These are phyloP conservation scores for Bradypus variegatus DNA, from an alignment of 2,797 vertebrate genomes.

Conservation along the genomic window DNA sequence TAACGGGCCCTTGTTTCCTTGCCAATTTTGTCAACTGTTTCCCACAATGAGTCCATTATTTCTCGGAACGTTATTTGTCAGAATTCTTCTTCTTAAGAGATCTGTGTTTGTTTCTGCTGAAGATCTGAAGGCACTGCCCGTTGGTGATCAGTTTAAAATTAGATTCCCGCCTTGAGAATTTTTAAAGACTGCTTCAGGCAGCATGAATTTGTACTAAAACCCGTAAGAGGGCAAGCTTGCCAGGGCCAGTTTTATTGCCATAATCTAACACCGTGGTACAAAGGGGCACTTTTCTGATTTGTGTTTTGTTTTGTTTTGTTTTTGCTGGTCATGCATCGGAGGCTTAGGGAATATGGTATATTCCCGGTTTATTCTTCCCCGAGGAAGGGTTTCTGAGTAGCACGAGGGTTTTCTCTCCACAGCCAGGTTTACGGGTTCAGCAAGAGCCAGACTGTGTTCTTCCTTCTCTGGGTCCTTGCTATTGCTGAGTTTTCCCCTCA, in stretches of 20 bases:
- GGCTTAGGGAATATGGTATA: too few relatives aligned
- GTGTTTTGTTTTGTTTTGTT: not conserved
- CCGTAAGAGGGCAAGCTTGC: not conserved
- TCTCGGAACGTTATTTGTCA: not conserved
- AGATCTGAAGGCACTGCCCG: not conserved
- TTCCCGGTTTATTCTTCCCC: too few relatives aligned
- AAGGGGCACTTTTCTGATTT: not conserved
- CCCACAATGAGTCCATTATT: not conserved
- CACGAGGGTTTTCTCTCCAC: not conserved
- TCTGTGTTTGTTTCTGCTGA: not conserved
- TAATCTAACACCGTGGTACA: too few relatives aligned
- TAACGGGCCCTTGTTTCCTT: not conserved
- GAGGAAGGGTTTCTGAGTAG: not conserved
- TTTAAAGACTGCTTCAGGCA: not conserved
- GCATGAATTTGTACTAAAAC: not conserved
- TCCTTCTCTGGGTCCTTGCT: not conserved
- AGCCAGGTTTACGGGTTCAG: not conserved
- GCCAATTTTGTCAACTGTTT: not conserved
- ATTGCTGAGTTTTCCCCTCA: not conserved
- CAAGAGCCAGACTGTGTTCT: not conserved
- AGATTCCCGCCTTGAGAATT: not conserved
- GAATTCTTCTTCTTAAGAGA: not conserved
- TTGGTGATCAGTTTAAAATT: not conserved
- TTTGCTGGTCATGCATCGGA: not conserved
- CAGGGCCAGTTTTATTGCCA: not conserved